phyloP scores from a whole-genome alignment of 2,888 invertebrate species.

The Cacoxenus indagator region DNA sequence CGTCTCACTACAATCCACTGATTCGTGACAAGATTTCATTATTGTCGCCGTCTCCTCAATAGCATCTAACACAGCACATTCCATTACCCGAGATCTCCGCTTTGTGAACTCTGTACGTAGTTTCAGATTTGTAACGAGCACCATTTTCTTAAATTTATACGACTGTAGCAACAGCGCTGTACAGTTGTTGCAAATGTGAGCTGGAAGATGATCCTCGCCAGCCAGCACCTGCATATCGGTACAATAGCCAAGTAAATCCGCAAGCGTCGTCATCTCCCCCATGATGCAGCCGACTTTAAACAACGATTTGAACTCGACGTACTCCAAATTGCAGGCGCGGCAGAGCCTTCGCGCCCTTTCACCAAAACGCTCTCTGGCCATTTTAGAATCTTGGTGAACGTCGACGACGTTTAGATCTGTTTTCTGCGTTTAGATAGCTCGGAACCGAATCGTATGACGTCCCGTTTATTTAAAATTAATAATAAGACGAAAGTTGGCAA shows the following conservation, averaged over 20 bases:
- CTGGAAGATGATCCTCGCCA: slow-evolving; percentile 56
- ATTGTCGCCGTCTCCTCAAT: not conserved
- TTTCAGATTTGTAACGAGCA: slow-evolving; percentile 52
- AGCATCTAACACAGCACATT: too few relatives aligned
- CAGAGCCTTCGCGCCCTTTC: slow-evolving; percentile 49
- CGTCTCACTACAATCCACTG: slow-evolving; percentile 35
- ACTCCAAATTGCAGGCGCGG: slow-evolving; percentile 59
- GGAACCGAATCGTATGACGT: too few relatives aligned
- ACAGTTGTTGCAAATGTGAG: slow-evolving; percentile 59
- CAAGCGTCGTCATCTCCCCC: slow-evolving; percentile 64
- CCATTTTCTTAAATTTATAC: slow-evolving; percentile 59
- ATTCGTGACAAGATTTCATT: too few relatives aligned
- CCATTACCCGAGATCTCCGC: too few relatives aligned
- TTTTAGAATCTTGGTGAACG: too few relatives aligned
- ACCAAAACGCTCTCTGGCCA: not conserved
- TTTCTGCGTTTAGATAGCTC: too few relatives aligned
- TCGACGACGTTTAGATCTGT: too few relatives aligned
- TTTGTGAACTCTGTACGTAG: slow-evolving; percentile 35
- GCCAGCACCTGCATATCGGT: slow-evolving; percentile 46
- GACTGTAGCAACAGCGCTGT: slow-evolving; percentile 47
- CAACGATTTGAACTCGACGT: slow-evolving; percentile 52
- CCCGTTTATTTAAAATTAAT: too few relatives aligned
- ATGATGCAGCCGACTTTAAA: slow-evolving; percentile 54
- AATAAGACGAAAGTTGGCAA: too few relatives aligned
- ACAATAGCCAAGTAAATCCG: slow-evolving; percentile 56